A percentile compares a stretch with the other conserved stretches of the same genome.
phyloP scores from a whole-genome alignment of 2,113 vertebrate species.

The Bostrychus sinensis region DNA sequence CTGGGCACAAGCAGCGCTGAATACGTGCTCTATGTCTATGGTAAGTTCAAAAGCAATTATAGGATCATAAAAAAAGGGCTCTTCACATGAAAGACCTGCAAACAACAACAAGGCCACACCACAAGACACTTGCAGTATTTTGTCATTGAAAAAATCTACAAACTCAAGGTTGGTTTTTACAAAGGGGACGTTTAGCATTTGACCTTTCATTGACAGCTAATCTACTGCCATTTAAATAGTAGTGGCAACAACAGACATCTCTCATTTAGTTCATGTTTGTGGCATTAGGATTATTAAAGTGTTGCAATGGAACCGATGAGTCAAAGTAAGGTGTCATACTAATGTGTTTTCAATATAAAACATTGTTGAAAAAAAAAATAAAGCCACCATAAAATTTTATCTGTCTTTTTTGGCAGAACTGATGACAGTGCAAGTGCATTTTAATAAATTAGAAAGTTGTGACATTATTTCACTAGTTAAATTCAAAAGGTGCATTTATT shows the following conservation, averaged over 20 bases:
- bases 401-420: too few species aligned
- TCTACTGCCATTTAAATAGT: too few species aligned
- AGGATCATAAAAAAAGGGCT: neutral
- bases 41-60: slow-evolving; percentile 80
- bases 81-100: neutral
- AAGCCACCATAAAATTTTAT: too few species aligned
- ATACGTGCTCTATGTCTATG: slow-evolving; percentile 95
- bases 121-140: neutral
- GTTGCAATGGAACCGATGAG: neutral
- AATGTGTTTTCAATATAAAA: slow-evolving; percentile 1
- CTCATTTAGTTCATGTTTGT: too few species aligned
- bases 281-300: neutral
- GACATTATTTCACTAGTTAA: too few species aligned
- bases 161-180: neutral
- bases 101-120: neutral
- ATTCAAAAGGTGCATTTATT: too few species aligned
- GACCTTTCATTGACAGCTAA: too few species aligned
- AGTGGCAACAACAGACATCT: too few species aligned
- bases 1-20: slow-evolving; percentile 94
- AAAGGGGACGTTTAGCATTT: too few species aligned
- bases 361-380: neutral
- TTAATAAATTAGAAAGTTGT: too few species aligned
- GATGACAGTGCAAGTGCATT: too few species aligned
- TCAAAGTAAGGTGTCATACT: neutral
- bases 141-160: too few species aligned